Base-by-base conservation (phyloP, 2,888 invertebrate genomes). In the Silvanus unidentatus region DNA sequence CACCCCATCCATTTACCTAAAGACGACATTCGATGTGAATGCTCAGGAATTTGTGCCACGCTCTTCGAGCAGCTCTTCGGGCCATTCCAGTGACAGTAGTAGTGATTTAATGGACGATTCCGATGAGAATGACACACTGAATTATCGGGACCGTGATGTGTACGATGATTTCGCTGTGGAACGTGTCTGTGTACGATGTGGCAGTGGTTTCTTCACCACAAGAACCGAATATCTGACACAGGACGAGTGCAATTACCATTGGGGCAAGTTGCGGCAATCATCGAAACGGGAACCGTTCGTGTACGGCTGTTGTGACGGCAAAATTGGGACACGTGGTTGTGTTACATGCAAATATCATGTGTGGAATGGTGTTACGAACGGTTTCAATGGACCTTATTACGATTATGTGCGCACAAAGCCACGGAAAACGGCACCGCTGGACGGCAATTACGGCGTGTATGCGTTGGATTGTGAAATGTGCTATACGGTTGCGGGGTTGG, bases 381-480 rank as follows among this genome's bases (percentile, higher is more conserved):
- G 89, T 2, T 72, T 81, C 55, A 89, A 89, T 64, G 86, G 86
- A 1, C 87, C 88, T 0, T 78, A 81, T 49, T 75, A 44, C 6
- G 57, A 52, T 12, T 61, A 48, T 28, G 53, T 59, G 4, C 42
- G 35, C 2, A 60, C 59, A 0, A 46, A 39, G 37, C 43, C 41
- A 2, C 43, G 45, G 3, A 40, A 16, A 88, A 79, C 62, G 80
- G 82, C 1, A 73, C 77, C 39, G 85, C 86, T 1, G 58, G 65
- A 80, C 44, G 70, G 69, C 0, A 66, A 72, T 48, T 70, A 68
- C 45, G 73, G 74, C 0, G 81, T 89, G 1, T 94, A 84, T 69
- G 89, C 92, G 1, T 68, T 98, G 15, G 99, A 99, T 72, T 95
- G 97, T 68, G 98, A 99, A 74, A 98, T 97, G 97, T 90, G 91